Base-by-base conservation (phyloP, 2,113 vertebrate species). In the Lates calcarifer region DNA sequence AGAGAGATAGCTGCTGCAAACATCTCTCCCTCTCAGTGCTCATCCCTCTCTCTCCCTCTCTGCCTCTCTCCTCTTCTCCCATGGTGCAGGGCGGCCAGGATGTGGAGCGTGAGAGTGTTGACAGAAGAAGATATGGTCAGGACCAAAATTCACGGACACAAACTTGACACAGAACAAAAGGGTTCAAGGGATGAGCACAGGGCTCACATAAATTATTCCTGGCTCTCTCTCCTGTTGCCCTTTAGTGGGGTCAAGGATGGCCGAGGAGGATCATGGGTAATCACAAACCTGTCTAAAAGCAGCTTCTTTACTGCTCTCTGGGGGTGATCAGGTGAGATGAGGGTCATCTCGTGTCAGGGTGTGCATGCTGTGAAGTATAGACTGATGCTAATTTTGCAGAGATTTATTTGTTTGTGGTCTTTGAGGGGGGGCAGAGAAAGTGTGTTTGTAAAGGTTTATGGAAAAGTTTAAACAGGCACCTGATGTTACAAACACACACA, bases 71-170 rank as follows among this genome's bases (percentile, higher is more conserved):
- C 69, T 70, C 74, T 83, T 70, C 74, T 83, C 71, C 74, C 75
- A 79, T 20, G 57, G n/a, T 35, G 77, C 22, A 83, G 57, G 77
- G 24, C 66, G 20, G 63, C 62, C 79, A 77, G 77, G 90, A 83
- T 79, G 78, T 72, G 79, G 82, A 84, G 86, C 89, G 39, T 86
- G 81, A 88, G 87, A 90, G 89, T 85, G 90, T 82, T 90, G 93
- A 94, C 87, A 92, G 89, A 87, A 75, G 72, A 86, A 91, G 89
- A 91, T 92, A 91, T 61, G 79, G 49, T 53, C 64, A 6, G 61
- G 53, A 68, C 62, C 57, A 77, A 72, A 85, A 89, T 82, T 84
- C 90, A 87, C n/a, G 58, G 63, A 89, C 77, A 73, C 64, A 73
- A 73, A 83, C 83, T 77, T 78, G 83, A 85, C 77, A 84, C 39